Conservation (phyloP, 2,888 invertebrate species). For the Drosophila falleni region DNA sequence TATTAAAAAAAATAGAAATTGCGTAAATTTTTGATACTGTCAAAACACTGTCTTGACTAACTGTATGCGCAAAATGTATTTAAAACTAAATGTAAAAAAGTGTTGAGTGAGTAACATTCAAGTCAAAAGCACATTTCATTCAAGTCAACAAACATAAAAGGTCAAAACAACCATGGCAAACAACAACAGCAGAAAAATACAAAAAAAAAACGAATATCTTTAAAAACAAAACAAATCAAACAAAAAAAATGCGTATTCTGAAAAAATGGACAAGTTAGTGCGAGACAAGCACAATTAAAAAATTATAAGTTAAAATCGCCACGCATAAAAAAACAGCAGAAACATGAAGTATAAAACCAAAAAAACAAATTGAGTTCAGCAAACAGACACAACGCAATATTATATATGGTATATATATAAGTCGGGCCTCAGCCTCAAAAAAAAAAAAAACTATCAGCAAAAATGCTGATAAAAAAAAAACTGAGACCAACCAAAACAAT, state of each 20-base stretch:
- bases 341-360: constrained; percentile 31
- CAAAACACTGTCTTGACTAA: no score
- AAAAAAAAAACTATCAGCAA: constrained; percentile 32
- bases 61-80: neutral
- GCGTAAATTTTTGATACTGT: no score
- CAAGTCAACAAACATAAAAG: constrained; percentile 46
- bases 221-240: constrained; percentile 20
- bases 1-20: no score
- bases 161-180: constrained; percentile 54
- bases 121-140: constrained; percentile 23
- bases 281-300: constrained; percentile 68
- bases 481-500: constrained; percentile 25
- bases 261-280: constrained; percentile 54
- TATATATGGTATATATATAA: neutral
- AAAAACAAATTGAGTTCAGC: constrained; percentile 60
- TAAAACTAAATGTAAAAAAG: constrained; percentile 7
- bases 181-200: constrained; percentile 11
- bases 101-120: constrained; percentile 25
- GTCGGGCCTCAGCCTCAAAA: constrained; percentile 25
- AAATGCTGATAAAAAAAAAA: constrained; percentile 7
- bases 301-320: constrained; percentile 58
- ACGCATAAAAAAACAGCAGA: constrained; percentile 59
- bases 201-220: constrained; percentile 17
- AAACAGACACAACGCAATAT: constrained; percentile 33
- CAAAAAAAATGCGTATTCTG: constrained; percentile 57